phyloP scores from a whole-genome alignment of 2,797 vertebrate species.

The Gymnothorax javanicus region DNA sequence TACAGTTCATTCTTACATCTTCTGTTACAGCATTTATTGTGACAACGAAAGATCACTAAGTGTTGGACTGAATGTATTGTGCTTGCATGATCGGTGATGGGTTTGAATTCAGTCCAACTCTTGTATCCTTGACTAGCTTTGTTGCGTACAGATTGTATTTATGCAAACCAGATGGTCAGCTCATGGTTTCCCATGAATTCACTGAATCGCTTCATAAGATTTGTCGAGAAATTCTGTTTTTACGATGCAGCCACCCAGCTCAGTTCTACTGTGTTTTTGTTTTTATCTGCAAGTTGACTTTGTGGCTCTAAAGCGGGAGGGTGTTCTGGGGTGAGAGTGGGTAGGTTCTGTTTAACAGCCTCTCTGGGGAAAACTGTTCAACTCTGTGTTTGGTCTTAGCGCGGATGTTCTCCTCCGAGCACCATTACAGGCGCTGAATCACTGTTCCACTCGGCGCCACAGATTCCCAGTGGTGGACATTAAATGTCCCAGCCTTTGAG shows the following conservation, averaged over 20 bases:
- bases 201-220: neutral
- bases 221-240: neutral
- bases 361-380: neutral
- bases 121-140: neutral
- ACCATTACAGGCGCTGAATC: neutral
- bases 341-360: neutral
- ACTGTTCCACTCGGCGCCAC: neutral
- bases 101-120: neutral
- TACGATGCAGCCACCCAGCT: neutral
- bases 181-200: neutral
- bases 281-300: neutral
- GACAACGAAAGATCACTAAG: neutral
- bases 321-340: neutral
- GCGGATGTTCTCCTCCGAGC: too few species aligned
- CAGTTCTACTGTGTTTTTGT: neutral
- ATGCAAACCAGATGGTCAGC: neutral
- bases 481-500: neutral
- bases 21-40: neutral
- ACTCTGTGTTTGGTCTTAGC: neutral
- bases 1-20: neutral
- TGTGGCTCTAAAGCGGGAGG: neutral
- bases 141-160: neutral
- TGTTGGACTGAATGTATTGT: neutral
- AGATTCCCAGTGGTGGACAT: neutral
- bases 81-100: neutral